phyloP scores from a whole-genome alignment of 2,113 vertebrate species.

The Phrynocephalus versicolor region DNA sequence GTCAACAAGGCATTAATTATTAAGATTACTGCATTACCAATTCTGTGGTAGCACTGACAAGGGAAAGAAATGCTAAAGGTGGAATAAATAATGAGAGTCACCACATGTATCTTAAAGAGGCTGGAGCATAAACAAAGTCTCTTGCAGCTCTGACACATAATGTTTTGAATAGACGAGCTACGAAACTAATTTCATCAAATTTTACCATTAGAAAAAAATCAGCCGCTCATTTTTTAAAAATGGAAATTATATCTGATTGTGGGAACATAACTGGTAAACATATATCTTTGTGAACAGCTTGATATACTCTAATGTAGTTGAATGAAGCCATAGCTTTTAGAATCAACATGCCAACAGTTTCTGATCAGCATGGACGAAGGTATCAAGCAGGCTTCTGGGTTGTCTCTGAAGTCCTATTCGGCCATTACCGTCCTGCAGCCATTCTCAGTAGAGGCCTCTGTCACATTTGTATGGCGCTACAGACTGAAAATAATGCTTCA shows the following conservation, averaged over 20 bases:
- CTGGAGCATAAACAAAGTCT: neutral
- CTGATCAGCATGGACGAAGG: neutral
- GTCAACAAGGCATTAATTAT: conserved; percentile 34
- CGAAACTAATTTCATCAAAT: neutral
- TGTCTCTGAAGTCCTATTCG: neutral
- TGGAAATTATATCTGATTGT: neutral
- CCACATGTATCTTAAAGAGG: neutral
- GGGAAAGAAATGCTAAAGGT: neutral
- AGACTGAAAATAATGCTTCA: no score
- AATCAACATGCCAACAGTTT: neutral
- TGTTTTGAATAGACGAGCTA: neutral
- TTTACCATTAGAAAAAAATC: neutral
- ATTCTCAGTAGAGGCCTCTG: no score
- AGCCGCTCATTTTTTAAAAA: fast-evolving
- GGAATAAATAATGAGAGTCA: neutral
- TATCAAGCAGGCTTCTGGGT: neutral
- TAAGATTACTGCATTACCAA: neutral
- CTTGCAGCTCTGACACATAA: neutral
- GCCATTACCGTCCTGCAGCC: no score
- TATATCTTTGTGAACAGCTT: neutral
- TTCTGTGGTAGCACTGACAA: neutral
- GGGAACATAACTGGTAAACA: neutral
- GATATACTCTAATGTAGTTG: neutral
- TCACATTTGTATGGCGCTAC: no score
- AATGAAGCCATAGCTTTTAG: neutral